Evolutionary conservation across 2,888 invertebrate species (phyloP), one percentile per base, ranked within the genome.

Genomic region (Prostheceraeus crozeri): DNA sequence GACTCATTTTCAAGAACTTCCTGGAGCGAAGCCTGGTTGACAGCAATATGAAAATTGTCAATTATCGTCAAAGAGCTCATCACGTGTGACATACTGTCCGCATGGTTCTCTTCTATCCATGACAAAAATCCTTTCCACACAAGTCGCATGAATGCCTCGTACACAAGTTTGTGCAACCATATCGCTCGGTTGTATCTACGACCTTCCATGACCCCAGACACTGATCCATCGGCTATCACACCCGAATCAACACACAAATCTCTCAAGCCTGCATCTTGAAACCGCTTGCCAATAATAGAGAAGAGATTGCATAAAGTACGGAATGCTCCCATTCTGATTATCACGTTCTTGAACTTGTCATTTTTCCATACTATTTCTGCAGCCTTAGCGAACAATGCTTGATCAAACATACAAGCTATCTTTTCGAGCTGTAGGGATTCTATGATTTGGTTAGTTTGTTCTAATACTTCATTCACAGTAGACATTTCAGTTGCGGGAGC

Each of bases 321-420:
- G 55, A 68, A 67, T 6, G 19, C 48, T 28, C 66, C 65, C 58
- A 66, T 46, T 48, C 51, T 45, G 11, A 65, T 28, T 6, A 65
- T 30, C 14, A 67, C 35, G 19, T 28, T 33, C 45, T 35, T 23
- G 31, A 58, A 59, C 51, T 36, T 48, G n/a, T 62, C 33, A 46
- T 65, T 55, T 36, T 63, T 65, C 65, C 63, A 66, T 1, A 57
- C 31, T 2, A 67, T 56, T 40, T 67, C 64, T n/a, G 62, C 52
- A 35, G 63, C 66, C 53, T 66, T 67, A n/a, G 65, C 59, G 63
- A 61, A 67, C 25, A 66, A 55, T 31, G 65, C 65, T 60, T 68
- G 63, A 52, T 65, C 63, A 14, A 65, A 45, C 11, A 62, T 54
- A 51, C 31, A 2, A 30, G 28, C 48, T 28, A 19, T 48, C 28